These are phyloP conservation scores for Gadus macrocephalus DNA, from an alignment of 2,113 vertebrate genomes.

Conservation along the genomic window DNA sequence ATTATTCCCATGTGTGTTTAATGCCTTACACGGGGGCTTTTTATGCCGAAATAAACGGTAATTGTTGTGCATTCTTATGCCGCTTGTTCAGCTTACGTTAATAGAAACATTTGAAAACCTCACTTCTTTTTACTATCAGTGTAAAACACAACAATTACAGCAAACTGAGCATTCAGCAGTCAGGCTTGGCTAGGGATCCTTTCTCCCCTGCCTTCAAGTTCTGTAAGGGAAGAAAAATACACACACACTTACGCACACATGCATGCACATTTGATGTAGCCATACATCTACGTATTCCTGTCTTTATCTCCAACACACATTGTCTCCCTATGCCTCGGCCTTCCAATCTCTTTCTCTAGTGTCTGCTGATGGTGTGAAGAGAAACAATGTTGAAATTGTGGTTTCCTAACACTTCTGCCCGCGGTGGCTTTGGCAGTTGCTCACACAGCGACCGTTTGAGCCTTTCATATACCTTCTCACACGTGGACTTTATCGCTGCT, in stretches of 20 bases:
- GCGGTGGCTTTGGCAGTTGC: constrained; percentile 72
- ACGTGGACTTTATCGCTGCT: constrained; percentile 69
- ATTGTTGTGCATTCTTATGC: constrained; percentile 1
- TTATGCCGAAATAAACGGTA: neutral
- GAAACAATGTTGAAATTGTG: constrained; percentile 31
- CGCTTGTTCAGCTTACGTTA: constrained; percentile 32
- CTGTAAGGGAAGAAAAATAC: constrained; percentile 28
- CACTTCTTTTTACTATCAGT: constrained; percentile 39
- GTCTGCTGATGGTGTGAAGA: constrained; percentile 63
- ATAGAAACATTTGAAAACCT: constrained; percentile 24
- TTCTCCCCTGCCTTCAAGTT: constrained; percentile 25
- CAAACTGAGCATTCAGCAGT: constrained; percentile 45
- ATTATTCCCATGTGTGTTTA: neutral
- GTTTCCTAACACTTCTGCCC: constrained; percentile 74
- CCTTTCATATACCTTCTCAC: constrained; percentile 72
- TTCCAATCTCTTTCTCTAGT: constrained; percentile 2
- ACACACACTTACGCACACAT: constrained; percentile 29
- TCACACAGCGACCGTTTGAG: constrained; percentile 70
- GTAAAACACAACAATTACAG: constrained; percentile 46
- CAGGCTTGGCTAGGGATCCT: constrained; percentile 35
- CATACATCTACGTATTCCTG: constrained; percentile 32
- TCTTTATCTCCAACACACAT: constrained; percentile 34
- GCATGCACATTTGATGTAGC: neutral
- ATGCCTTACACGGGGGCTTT: neutral
- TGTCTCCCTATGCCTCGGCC: constrained; percentile 35